These are phyloP conservation scores for Falco novaeseelandiae DNA, from an alignment of 2,797 vertebrate species.

Conservation along the genomic window DNA sequence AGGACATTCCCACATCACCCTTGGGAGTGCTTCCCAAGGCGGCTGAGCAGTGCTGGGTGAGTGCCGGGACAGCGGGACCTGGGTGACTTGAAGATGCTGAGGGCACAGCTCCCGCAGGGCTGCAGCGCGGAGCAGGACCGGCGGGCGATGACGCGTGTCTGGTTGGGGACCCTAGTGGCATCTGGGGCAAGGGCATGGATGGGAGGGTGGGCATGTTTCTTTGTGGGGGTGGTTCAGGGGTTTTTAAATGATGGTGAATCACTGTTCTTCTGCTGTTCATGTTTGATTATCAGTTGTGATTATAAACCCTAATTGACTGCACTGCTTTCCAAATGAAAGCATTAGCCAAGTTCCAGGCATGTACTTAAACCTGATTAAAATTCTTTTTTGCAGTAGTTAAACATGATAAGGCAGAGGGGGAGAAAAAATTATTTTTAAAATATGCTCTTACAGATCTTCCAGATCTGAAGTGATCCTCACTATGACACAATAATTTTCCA, in stretches of 20 bases:
- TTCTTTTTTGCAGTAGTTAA: neutral
- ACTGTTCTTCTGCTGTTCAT: neutral
- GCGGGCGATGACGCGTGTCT: accelerated
- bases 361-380: neutral
- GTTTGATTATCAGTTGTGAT: too few relatives aligned
- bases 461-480: neutral
- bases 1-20: accelerated
- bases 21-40: neutral
- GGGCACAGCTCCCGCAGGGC: neutral
- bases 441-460: neutral
- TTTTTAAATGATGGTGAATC: neutral
- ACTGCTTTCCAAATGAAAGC: neutral
- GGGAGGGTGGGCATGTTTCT: neutral
- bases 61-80: neutral
- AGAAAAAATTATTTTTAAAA: neutral
- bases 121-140: accelerated
- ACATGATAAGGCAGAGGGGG: neutral
- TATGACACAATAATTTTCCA: conserved; percentile 52
- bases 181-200: accelerated
- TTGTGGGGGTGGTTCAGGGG: neutral
- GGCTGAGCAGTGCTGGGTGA: neutral
- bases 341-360: neutral
- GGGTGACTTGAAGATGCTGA: neutral
- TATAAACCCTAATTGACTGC: neutral
- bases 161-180: neutral